phyloP scores from a whole-genome alignment of 2,797 vertebrate genomes.

The Podarcis siculus region DNA sequence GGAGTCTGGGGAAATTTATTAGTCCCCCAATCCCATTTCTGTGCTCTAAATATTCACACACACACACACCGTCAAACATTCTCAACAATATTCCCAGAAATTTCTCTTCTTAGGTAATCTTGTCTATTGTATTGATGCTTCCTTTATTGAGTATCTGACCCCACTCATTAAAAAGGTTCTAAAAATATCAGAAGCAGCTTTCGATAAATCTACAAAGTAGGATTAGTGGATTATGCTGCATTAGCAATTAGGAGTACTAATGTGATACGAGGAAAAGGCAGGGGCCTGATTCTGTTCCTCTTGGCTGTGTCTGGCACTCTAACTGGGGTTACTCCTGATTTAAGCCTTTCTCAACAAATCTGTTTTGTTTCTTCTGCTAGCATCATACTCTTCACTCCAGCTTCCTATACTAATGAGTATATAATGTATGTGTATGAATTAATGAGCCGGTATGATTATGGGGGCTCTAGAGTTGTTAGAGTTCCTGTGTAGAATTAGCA shows the following conservation, averaged over 20 bases:
- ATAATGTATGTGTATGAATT: conserved; percentile 2
- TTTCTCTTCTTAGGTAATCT: neutral
- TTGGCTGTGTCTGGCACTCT: neutral
- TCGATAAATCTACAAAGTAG: conserved; percentile 18
- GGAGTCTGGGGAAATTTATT: neutral
- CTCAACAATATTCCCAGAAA: neutral
- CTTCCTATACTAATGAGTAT: neutral
- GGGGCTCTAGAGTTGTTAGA: neutral
- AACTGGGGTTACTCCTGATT: neutral
- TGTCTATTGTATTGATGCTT: conserved; percentile 6
- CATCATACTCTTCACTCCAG: neutral
- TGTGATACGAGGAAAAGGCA: neutral
- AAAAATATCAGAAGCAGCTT: conserved; percentile 26
- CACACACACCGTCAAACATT: neutral
- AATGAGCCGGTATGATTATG: neutral
- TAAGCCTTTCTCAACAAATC: neutral
- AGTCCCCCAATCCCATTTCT: neutral
- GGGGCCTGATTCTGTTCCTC: neutral
- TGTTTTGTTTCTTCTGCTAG: neutral
- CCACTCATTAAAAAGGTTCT: conserved; percentile 4
- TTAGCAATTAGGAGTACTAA: conserved; percentile 19
- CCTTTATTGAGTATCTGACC: conserved; percentile 1
- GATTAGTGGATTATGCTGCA: conserved; percentile 20
- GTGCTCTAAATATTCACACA: neutral
- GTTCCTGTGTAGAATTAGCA: neutral